A percentile compares a stretch with the other conserved stretches of the same genome.
These are phyloP conservation scores for Cervus canadensis DNA, from an alignment of 2,113 vertebrate species.

Conservation along the genomic window DNA sequence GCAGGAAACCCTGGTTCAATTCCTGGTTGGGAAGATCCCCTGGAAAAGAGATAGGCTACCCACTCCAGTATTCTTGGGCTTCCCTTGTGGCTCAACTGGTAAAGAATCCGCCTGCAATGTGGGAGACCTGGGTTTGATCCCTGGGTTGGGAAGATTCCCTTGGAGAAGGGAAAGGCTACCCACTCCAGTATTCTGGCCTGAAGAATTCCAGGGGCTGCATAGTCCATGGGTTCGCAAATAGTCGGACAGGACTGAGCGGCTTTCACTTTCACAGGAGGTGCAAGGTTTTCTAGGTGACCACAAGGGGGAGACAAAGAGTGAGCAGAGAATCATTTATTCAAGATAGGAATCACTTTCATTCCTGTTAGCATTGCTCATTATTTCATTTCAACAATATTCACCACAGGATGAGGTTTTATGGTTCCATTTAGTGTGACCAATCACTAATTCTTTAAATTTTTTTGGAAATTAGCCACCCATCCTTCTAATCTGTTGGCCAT, in stretches of 20 bases:
- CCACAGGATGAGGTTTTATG: not conserved
- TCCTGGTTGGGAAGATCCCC: not conserved
- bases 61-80: not conserved
- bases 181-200: not conserved
- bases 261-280: not conserved
- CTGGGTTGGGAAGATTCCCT: not conserved
- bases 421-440: not conserved
- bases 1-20: not conserved
- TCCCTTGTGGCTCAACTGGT: not conserved
- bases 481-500: not conserved
- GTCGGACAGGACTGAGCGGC: rapidly evolving
- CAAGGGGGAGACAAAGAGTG: not conserved
- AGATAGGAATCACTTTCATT: not conserved
- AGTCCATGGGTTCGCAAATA: rapidly evolving
- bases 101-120: rapidly evolving
- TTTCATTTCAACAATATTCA: not conserved
- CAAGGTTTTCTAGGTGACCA: not conserved
- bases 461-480: not conserved
- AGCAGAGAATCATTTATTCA: not conserved
- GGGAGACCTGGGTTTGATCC: not conserved
- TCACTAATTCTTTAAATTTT: not conserved
- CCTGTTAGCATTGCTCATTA: not conserved
- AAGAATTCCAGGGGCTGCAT: not conserved
- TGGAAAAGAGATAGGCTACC: not conserved
- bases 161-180: not conserved